Percentiles rank a stretch among this genome's conserved stretches.
phyloP scores from a whole-genome alignment of 1,140 invertebrate species.

The Schlechtendalia chinensis region DNA sequence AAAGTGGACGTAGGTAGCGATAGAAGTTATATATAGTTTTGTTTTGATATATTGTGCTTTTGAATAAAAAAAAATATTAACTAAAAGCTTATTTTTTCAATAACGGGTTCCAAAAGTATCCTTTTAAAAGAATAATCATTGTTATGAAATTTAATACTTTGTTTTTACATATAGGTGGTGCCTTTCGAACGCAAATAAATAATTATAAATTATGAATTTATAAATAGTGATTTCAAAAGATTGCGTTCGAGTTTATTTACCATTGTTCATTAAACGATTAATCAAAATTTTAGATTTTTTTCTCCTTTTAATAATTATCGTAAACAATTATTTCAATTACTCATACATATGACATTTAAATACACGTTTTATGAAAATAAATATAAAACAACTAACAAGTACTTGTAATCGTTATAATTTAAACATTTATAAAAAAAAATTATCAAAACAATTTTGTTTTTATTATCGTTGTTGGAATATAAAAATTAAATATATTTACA shows the following conservation, averaged over 20 bases:
- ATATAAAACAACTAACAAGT: background rate
- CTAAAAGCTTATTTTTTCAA: background rate
- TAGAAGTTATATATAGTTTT: background rate
- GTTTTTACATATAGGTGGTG: background rate
- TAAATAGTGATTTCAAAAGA: background rate
- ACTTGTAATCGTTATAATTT: too few species aligned
- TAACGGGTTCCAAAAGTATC: too few species aligned
- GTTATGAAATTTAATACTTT: background rate
- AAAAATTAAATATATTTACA: too few species aligned
- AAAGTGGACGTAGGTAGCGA: background rate
- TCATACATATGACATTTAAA: too few species aligned
- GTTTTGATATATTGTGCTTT: background rate
- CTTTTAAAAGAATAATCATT: background rate
- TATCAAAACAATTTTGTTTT: too few species aligned
- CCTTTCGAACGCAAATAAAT: too few species aligned
- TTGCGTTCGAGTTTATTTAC: background rate
- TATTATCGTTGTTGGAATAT: too few species aligned
- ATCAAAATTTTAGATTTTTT: background rate
- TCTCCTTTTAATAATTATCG: too few species aligned
- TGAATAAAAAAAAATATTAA: background rate
- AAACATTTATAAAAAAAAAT: too few species aligned
- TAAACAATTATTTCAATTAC: too few species aligned
- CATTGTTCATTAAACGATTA: background rate
- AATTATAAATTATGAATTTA: too few species aligned
- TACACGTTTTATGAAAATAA: background rate